These are phyloP conservation scores for Chymomyza fuscimana DNA, from an alignment of 2,888 invertebrate species.

Conservation along the genomic window DNA sequence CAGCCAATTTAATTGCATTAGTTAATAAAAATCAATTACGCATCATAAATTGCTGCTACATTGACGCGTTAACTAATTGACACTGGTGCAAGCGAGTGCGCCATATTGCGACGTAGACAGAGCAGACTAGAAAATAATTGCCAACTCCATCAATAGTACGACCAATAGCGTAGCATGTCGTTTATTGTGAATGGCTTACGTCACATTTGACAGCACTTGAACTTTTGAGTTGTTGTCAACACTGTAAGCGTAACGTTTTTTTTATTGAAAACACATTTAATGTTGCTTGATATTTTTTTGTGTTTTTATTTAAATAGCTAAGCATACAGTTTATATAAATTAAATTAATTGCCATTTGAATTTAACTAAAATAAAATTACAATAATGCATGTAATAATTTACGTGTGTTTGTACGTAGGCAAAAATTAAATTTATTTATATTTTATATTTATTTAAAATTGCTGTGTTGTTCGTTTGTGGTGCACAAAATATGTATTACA, in stretches of 20 bases:
- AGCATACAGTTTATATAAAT: constrained; percentile 39
- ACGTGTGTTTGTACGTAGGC: constrained; percentile 3
- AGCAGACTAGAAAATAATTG: constrained; percentile 17
- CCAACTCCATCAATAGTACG: constrained; percentile 24
- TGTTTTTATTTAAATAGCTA: constrained; percentile 64
- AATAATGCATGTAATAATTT: constrained; percentile 20
- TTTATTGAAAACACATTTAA: neutral
- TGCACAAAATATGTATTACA: constrained; percentile 41
- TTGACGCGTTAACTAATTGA: neutral
- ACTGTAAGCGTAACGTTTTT: neutral
- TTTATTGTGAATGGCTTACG: constrained; percentile 19
- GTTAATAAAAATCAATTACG: neutral
- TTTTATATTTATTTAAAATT: constrained; percentile 24
- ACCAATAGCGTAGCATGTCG: constrained; percentile 28
- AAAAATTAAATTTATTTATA: constrained; percentile 12
- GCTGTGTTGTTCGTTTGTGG: constrained; percentile 30
- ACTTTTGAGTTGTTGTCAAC: neutral
- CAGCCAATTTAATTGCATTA: neutral
- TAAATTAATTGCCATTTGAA: constrained; percentile 63
- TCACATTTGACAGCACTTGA: neutral
- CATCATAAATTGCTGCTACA: neutral
- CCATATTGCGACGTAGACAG: neutral
- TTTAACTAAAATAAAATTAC: constrained; percentile 57
- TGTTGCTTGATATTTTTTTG: constrained; percentile 14
- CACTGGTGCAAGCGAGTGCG: neutral